Evolutionary conservation across 92 coral and sea anemone genomes (phyloP), one percentile per base, ranked within the genome.

Genomic region (Zoanthus sociatus): DNA sequence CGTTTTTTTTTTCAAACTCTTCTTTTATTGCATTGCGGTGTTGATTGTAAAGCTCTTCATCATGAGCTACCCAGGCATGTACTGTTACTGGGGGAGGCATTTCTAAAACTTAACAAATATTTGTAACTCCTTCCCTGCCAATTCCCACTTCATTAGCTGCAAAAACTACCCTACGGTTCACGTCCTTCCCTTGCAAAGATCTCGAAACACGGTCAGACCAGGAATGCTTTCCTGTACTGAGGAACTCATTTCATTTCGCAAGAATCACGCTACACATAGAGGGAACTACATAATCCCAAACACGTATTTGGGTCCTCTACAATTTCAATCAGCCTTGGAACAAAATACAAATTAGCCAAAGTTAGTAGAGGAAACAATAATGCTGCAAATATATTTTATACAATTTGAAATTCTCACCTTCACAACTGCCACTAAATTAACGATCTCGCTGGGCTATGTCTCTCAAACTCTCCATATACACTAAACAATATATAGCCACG

Each of bases 41-140:
- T 26, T 26, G 26, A 26, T 26, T 26, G 26, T 26, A 26, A 26
- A 26, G 26, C 26, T 26, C 26, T 26, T 26, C 26, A 26, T 26
- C 26, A 26, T 26, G 26, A 26, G 26, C 26, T 26, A 26, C 26
- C 26, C 26, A 26, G 26, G 26, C 26, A 26, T 26, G 26, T 26
- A 26, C 26, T 26, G 26, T 26, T 26, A 26, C 26, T 26, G 26
- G 26, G 26, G 26, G 68, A 18, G 88, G 88, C 61, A 73, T 73
- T 15, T 73, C 44, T 1, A 85, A 12, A 14, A 47, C 88, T 14
- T 9, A 53, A 64, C 86, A 82, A 9, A 82, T 15, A 3, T 9
- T 45, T 3, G 53, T 54, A 82, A 82, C 21, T 15, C 73, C 86
- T 45, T 82, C 86, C 61, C 86, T 82, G 26, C 77, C 77, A 82